phyloP scores from a whole-genome alignment of 2,797 vertebrate species.

The Sarcoramphus papa region DNA sequence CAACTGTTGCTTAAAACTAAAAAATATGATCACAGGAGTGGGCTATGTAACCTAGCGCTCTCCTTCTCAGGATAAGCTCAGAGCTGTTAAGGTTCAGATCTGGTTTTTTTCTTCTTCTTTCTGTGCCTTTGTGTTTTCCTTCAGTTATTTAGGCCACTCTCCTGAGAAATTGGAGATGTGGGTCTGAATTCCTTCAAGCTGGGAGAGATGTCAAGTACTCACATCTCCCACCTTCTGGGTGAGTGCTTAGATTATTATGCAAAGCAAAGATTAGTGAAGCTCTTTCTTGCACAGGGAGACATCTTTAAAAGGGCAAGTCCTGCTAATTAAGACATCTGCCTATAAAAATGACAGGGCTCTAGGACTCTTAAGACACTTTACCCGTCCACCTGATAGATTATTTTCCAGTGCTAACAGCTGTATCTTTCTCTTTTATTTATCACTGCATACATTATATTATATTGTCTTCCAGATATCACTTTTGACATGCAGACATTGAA shows the following conservation, averaged over 20 bases:
- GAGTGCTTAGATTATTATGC: not conserved
- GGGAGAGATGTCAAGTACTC: not conserved
- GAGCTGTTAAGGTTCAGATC: not conserved
- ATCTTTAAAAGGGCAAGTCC: not conserved
- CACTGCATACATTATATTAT: not conserved
- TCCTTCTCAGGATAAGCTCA: not conserved
- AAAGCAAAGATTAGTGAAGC: not conserved
- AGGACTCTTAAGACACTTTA: not conserved
- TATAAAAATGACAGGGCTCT: not conserved
- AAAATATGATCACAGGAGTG: accelerated
- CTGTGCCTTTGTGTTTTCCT: not conserved
- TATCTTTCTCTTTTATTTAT: not conserved
- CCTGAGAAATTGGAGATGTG: not conserved
- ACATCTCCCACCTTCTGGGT: not conserved
- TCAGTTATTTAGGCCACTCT: not conserved
- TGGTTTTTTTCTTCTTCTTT: not conserved
- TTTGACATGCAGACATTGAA: not conserved
- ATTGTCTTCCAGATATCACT: not conserved
- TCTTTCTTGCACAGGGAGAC: not conserved
- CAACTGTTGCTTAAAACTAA: not conserved
- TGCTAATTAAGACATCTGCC: not conserved
- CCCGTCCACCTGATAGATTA: not conserved
- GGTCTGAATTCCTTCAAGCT: not conserved
- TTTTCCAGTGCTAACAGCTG: not conserved
- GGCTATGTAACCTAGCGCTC: not conserved